Evolutionary conservation across 2,888 invertebrate species (phyloP), one percentile per base, ranked within the genome.

Genomic region (Linnaemya tessellans): DNA sequence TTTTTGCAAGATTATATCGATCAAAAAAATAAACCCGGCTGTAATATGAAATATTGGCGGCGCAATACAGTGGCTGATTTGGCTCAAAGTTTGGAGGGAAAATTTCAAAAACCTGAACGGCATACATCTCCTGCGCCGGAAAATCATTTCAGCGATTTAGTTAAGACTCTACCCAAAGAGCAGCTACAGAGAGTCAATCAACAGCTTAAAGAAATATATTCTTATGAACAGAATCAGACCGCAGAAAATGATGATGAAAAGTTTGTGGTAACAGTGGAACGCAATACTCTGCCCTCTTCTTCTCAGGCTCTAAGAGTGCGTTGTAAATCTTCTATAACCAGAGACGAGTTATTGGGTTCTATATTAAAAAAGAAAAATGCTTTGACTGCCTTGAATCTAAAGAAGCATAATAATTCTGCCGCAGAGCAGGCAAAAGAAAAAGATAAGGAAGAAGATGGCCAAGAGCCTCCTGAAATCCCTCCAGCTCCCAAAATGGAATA

Each of bases 151-250:
- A 96, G 96, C 9, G 96, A 95, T 81, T 93, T 97, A 73, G 97
- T 97, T 94, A 97, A 97, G 89, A 97, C 97, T 88, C 93, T 97
- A 58, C 97, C 97, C 0, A 95, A 96, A 92, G 97, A 97, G 87
- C 97, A 97, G 93, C 96, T 97, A 0, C 95, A 95, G 88, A 95
- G 96, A 35, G 93, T 97, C 56, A 97, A 97, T 91, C 94, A 94
- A 88, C 97, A 97, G 90, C 92, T 97, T 0, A 96, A 95, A 88
- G 96, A 97, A 87, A 97, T 97, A 84, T 97, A 97, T 0, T 81
- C 89, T 0, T 71, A 62, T 22, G 87, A 88, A 38, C 93, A 93
- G 88, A 88, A 84, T 65, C 78, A 85, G 1, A 88, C 92, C 35
- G 89, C 88, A 62, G 93, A 92, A 89, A 93, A 89, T 1, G 89